Percentiles rank a stretch among this genome's conserved stretches.
phyloP scores from a whole-genome alignment of 2,113 vertebrate genomes.

The Nesogale talazaci region DNA sequence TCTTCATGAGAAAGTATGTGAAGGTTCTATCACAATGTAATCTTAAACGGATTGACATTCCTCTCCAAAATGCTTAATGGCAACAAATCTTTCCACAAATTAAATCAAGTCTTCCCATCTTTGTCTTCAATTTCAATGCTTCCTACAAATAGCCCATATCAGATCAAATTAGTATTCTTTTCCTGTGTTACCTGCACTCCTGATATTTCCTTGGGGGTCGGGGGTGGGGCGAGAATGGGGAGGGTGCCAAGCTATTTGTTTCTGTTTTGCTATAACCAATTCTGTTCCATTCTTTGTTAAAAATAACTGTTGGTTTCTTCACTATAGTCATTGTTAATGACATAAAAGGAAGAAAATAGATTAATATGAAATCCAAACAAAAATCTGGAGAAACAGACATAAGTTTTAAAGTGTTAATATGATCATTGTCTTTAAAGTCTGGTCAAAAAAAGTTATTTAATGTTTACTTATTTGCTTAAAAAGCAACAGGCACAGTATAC shows the following conservation, averaged over 20 bases:
- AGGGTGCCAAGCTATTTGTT: neutral
- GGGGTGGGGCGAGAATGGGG: neutral
- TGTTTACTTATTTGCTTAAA: neutral
- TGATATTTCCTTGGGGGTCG: neutral
- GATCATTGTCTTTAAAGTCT: neutral
- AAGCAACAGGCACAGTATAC: neutral
- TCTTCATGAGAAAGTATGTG: neutral
- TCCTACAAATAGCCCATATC: neutral
- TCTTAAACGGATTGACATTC: neutral
- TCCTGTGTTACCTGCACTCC: neutral
- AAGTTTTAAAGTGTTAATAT: neutral
- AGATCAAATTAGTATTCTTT: neutral
- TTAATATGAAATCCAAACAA: neutral
- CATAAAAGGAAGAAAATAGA: neutral
- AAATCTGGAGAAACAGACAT: neutral
- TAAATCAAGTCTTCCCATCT: neutral
- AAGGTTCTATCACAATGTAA: neutral
- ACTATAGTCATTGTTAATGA: neutral
- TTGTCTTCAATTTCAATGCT: neutral
- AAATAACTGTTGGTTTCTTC: neutral
- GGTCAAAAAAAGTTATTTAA: neutral
- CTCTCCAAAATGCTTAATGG: neutral
- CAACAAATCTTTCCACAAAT: slow-evolving; percentile 4
- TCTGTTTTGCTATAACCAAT: neutral
- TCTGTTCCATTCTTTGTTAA: neutral